Percentiles rank a stretch among this genome's conserved stretches.
Evolutionary conservation across 2,888 invertebrate species (phyloP).

Genomic region (Nasonovia ribisnigri): DNA sequence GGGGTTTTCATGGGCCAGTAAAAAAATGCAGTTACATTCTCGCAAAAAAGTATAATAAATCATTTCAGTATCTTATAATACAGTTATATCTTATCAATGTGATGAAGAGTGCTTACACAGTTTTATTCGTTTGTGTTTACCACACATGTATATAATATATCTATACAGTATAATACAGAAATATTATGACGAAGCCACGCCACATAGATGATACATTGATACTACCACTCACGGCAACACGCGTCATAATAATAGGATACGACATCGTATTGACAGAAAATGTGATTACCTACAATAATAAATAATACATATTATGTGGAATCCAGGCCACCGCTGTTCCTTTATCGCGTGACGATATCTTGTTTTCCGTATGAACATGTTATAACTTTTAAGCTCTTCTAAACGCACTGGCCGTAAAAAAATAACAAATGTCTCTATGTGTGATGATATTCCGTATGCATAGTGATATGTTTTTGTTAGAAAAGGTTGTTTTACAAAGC

Average conservation of each 20-base stretch:
- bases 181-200: not conserved
- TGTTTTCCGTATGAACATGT: not conserved
- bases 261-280: not conserved
- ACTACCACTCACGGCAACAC: not conserved
- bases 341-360: not conserved
- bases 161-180: not conserved
- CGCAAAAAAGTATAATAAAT: not conserved
- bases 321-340: not conserved
- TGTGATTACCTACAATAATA: not conserved
- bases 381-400: not conserved
- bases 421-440: not conserved
- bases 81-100: not conserved
- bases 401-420: not conserved
- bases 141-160: too few species aligned
- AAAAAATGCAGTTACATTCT: not conserved
- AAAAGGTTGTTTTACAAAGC: not conserved
- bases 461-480: not conserved
- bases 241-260: not conserved
- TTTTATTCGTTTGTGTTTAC: not conserved
- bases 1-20: not conserved
- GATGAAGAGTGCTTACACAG: not conserved
- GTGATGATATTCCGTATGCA: not conserved
- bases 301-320: not conserved
- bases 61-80: not conserved
- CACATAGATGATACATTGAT: not conserved